phyloP scores from a whole-genome alignment of 2,113 vertebrate species.

The Columbina picui region DNA sequence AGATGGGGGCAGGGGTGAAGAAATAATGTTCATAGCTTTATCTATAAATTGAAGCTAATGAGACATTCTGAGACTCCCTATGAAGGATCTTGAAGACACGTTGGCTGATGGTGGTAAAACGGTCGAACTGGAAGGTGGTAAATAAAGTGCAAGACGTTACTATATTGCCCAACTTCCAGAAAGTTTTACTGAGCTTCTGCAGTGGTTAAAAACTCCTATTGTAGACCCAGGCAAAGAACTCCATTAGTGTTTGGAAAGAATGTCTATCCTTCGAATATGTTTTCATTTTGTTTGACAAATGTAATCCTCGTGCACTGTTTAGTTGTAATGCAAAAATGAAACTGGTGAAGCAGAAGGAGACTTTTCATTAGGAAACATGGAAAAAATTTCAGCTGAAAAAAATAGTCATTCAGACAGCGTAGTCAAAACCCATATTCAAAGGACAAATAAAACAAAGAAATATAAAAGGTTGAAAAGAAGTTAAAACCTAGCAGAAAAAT shows the following conservation, averaged over 20 bases:
- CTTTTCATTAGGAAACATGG: neutral
- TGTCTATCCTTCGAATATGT: neutral
- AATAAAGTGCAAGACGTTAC: neutral
- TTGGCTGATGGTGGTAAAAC: neutral
- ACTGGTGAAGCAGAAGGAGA: neutral
- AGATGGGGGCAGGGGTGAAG: neutral
- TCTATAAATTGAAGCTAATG: neutral
- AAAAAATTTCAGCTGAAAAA: neutral
- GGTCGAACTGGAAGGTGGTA: neutral
- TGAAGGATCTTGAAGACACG: neutral
- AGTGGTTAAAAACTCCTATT: neutral
- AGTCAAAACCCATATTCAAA: neutral
- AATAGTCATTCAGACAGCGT: neutral
- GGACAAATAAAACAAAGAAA: neutral
- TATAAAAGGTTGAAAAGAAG: neutral
- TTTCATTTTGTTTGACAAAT: conserved; percentile 2
- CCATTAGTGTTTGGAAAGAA: neutral
- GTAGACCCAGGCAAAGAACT: neutral
- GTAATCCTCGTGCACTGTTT: neutral
- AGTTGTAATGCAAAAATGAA: neutral
- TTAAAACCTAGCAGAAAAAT: neutral
- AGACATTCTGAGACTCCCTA: neutral
- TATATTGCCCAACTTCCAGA: neutral
- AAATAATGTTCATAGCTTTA: neutral
- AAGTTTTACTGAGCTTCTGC: neutral